Evolutionary conservation across 1,140 invertebrate species (phyloP), one percentile per base, ranked within the genome.

Genomic region (Cephus cinctus): DNA sequence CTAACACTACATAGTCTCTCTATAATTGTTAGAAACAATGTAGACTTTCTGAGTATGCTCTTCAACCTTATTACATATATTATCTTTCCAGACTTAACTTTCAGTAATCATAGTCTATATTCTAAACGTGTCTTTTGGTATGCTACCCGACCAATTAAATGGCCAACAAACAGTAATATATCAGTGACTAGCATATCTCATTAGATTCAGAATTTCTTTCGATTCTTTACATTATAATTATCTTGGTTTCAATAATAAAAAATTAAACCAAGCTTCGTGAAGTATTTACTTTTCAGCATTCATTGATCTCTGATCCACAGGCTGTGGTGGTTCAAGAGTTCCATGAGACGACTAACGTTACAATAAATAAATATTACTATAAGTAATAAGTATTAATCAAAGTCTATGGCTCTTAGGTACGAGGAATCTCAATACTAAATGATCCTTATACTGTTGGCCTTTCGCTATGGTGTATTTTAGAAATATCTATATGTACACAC

Each of bases 61-160:
- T 56, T 62, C 52, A 44, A 59, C 40, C 52, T 52, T 63, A 64
- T 60, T n/a, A 57, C 55, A 53, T 65, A 61, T 43, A 56, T 59
- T 49, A n/a, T n/a, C n/a, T n/a, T 59, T 59, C 52, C 56, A 58
- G 49, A 50, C 52, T 55, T 60, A 60, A 60, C 47, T 59, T 50
- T 32, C 49, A 45, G 42, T 50, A 58, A 61, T 43, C 39, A n/a
- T 22, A 50, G 58, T 56, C 53, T 62, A n/a, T n/a, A 61, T 19
- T 48, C 47, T 62, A 61, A 51, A 46, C 49, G 49, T 62, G 54
- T 62, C 56, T 63, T 60, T 63, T 63, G 41, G 36, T 53, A 57
- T 25, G 54, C 55, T 60, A 57, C 57, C 52, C 48, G 51, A 27
- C 25, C 25, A 27, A n/a, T 27, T 6, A 27, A 27, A 27, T 27